Percentiles rank a stretch among this genome's conserved stretches.
Evolutionary conservation across 2,113 vertebrate genomes (phyloP).

Genomic region (Periophthalmus modestus): DNA sequence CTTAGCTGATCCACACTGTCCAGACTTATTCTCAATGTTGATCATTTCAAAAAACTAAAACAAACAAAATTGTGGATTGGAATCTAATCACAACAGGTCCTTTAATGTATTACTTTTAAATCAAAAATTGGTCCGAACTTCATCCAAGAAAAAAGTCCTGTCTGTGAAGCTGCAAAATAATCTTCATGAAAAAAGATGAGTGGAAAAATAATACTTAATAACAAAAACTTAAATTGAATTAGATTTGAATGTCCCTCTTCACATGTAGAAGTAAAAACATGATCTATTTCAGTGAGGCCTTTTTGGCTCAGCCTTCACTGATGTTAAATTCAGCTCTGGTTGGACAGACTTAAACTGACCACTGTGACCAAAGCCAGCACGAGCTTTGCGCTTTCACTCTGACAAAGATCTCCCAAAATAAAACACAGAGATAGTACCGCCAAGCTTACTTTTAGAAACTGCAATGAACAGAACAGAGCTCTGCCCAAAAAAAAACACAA

Average conservation of each 20-base stretch:
- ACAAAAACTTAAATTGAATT: background rate
- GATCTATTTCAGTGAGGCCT: slow-evolving; percentile 3
- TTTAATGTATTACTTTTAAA: no score
- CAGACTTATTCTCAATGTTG: no score
- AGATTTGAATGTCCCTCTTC: no score
- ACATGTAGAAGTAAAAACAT: background rate
- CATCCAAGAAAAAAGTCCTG: no score
- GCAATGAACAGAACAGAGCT: background rate
- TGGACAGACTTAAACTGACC: slow-evolving; percentile 25
- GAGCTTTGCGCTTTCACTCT: slow-evolving; percentile 13
- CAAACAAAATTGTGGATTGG: no score
- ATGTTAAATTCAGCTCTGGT: slow-evolving; percentile 28
- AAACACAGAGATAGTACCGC: slow-evolving; percentile 7
- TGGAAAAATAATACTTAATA: background rate
- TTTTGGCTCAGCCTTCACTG: slow-evolving; percentile 22
- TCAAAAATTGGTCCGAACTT: no score
- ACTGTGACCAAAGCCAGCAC: slow-evolving; percentile 18
- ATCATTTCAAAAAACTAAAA: no score
- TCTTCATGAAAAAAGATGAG: no score
- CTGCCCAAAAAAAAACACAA: background rate
- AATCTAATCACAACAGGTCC: no score
- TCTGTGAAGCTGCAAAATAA: no score
- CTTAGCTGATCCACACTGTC: no score
- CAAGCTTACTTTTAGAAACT: slow-evolving; percentile 4
- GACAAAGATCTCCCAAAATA: slow-evolving; percentile 20